Percentiles rank a stretch among this genome's conserved stretches.
Evolutionary conservation across 2,113 vertebrate species (phyloP).

Genomic region (Labeo catla): DNA sequence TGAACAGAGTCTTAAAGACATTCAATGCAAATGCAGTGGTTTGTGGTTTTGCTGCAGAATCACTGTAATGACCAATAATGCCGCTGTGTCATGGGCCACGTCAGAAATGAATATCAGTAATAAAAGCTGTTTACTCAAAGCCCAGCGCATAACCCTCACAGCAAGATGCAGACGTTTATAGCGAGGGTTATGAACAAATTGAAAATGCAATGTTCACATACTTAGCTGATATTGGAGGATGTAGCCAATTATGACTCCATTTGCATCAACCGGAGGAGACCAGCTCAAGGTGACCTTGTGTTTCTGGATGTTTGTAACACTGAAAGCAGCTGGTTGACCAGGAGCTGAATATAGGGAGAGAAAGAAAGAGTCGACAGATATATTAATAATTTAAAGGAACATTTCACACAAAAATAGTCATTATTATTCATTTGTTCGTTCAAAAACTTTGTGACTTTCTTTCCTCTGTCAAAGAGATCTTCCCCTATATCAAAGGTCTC

Average conservation of each 20-base stretch:
- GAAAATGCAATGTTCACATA: constrained; percentile 73
- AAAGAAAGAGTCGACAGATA: constrained; percentile 40
- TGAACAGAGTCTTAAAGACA: not conserved
- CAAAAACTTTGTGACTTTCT: not conserved
- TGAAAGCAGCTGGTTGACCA: constrained; percentile 84
- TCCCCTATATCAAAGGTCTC: not conserved
- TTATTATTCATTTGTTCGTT: not conserved
- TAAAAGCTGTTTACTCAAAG: constrained; percentile 19
- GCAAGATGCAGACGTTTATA: not conserved
- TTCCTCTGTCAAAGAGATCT: not conserved
- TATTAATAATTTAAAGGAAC: constrained; percentile 45
- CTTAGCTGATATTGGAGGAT: constrained; percentile 92
- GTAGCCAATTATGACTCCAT: constrained; percentile 90
- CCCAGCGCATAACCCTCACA: not conserved
- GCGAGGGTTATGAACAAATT: not conserved
- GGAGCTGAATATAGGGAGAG: constrained; percentile 80
- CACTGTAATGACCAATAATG: constrained; percentile 9
- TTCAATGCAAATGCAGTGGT: not conserved
- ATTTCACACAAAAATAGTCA: not conserved
- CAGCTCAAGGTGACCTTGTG: constrained; percentile 84
- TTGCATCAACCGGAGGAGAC: constrained; percentile 84
- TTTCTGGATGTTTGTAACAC: constrained; percentile 84
- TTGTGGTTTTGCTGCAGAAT: not conserved
- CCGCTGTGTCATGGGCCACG: not conserved
- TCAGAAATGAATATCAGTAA: not conserved